Evolutionary conservation across 2,888 invertebrate species (phyloP), one percentile per base, ranked within the genome.

Genomic region (Philonicus albiceps): DNA sequence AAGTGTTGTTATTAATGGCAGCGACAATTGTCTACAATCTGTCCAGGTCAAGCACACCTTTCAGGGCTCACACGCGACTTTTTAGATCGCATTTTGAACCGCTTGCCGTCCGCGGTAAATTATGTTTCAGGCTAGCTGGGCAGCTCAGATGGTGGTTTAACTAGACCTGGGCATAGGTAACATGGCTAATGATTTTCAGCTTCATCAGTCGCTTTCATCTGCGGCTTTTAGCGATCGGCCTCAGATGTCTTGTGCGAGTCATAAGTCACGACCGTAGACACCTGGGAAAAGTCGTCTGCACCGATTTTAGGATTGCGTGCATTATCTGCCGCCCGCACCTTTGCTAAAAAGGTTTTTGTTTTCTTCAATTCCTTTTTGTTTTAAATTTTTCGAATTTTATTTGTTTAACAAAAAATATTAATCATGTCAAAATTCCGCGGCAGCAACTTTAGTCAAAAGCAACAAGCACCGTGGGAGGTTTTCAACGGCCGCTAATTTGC

Each of bases 21-120:
- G 78, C 43, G 78, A 78, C 78, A 78, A 78, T 78, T 78, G 78
- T 78, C 49, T 78, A 13, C 43, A 30, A 43, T 78, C 43, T 43
- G 78, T 78, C 27, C 78, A 78, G 78, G 78, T 78, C 78, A 78
- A 78, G 78, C 78, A 22, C 78, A 78, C 78, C 78, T 78, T 49
- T 8, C 22, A 40, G 34, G 76, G 22, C 16, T 22, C n/a, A 78
- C 78, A 78, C 49, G 78, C 78, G 49, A 78, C 30, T 78, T 78
- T n/a, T 78, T 53, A 43, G 49, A 49, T 49, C 78, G 49, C 31
- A 78, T 43, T 78, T 78, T 78, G n/a, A 78, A 49, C 43, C 49
- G 78, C 30, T 43, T 13, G 19, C 31, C 19, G 34, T 11, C 4
- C 64, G 27, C 27, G 30, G 30, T 78, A 53, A 78, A 49, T 78